Evolutionary conservation across 2,797 vertebrate genomes (phyloP), one percentile per base, ranked within the genome.

Genomic region (Lepidocolaptes lacrymiger): DNA sequence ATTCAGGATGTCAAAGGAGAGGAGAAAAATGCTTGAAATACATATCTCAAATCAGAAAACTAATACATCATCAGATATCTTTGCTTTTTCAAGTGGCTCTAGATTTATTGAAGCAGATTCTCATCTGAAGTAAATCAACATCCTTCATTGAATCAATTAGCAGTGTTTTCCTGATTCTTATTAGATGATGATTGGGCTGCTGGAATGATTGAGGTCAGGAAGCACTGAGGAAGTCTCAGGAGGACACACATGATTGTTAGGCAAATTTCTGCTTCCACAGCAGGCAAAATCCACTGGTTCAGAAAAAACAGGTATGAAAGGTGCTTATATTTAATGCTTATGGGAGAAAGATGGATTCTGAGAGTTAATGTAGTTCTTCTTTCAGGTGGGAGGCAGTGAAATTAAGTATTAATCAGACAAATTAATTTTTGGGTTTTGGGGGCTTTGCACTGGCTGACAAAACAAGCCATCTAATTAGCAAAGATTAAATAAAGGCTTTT

Each of bases 91-190:
- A 81, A 93, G 63, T 41, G 72, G 13, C 27, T 89, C 36, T 84
- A 87, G 44, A 87, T 93, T 95, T 93, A 95, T 41, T 59, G 89
- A 86, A 91, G 69, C 62, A 91, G 85, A 84, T 94, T 90, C 48
- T 85, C 82, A 92, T 89, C 93, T 93, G 73, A 94, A 91, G 58
- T 81, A 93, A 79, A 94, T 74, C 67, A 86, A 73, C 88, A 85
- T 89, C 81, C 43, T 84, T 91, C 73, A 93, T 69, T 84, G 88
- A 86, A 91, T 91, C 78, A 92, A 63, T 91, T 87, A 95, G 21
- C 67, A 91, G 48, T 62, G 26, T 89, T 96, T 88, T 78, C 76
- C 76, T 82, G 63, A 75, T 59, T 83, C 78, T 77, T 24, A 61
- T 82, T 82, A 91, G 56, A 89, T 58, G 46, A 27, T 51, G 48